Conservation (phyloP, 2,888 invertebrate genomes). For the Cheilosia urbana region DNA sequence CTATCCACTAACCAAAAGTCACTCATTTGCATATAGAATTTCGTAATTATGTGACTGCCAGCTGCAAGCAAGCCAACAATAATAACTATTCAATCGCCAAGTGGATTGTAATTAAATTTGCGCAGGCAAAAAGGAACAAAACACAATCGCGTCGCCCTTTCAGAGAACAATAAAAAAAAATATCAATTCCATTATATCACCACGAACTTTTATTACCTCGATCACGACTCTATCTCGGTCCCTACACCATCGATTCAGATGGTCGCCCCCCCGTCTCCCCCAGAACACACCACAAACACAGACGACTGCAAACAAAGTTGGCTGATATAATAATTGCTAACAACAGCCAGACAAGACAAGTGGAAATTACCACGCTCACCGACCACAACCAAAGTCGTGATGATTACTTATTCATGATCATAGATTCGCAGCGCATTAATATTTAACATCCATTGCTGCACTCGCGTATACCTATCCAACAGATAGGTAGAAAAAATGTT, state of each 20-base stretch:
- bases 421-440: slow-evolving; percentile 74
- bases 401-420: slow-evolving; percentile 75
- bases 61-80: too few relatives aligned
- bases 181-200: slow-evolving; percentile 55
- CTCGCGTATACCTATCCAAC: too few relatives aligned
- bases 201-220: slow-evolving; percentile 33
- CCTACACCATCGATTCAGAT: slow-evolving; percentile 48
- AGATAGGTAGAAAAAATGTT: neutral
- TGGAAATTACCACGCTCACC: slow-evolving; percentile 64
- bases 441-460: slow-evolving; percentile 65
- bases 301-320: slow-evolving; percentile 35
- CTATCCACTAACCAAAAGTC: too few relatives aligned
- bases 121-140: slow-evolving; percentile 12
- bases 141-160: slow-evolving; percentile 53
- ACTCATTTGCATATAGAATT: too few relatives aligned
- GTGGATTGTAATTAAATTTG: slow-evolving; percentile 49
- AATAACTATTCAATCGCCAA: slow-evolving; percentile 52
- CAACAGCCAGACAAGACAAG: slow-evolving; percentile 71
- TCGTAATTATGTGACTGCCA: too few relatives aligned
- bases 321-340: slow-evolving; percentile 73
- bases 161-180: slow-evolving; percentile 16
- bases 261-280: slow-evolving; percentile 1
- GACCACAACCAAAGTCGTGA: slow-evolving; percentile 64
- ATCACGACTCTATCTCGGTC: slow-evolving; percentile 66
- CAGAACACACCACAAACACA: slow-evolving; percentile 4